Evolutionary conservation across 2,888 invertebrate species (phyloP).

Genomic region (Lordiphosa andalusiaca): DNA sequence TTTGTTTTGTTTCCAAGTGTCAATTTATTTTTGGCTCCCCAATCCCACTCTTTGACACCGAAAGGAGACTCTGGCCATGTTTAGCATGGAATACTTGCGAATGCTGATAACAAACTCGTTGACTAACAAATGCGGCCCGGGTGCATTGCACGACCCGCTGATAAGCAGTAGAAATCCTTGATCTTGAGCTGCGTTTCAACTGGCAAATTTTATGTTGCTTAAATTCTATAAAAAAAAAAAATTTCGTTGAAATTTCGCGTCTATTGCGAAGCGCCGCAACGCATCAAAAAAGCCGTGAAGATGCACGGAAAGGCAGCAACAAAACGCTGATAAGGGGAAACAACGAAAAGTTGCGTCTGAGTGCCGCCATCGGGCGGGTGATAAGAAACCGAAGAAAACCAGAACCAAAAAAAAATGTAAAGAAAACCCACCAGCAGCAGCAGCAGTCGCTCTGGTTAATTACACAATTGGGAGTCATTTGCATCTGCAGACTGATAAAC

Average conservation of each 20-base stretch:
- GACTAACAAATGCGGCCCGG: slow-evolving; percentile 64
- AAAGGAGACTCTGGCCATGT: slow-evolving; percentile 30
- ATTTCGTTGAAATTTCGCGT: slow-evolving; percentile 10
- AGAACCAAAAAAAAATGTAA: neutral
- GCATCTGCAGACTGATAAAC: slow-evolving; percentile 48
- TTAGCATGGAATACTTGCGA: slow-evolving; percentile 27
- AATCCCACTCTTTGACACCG: slow-evolving; percentile 43
- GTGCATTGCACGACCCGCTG: slow-evolving; percentile 72
- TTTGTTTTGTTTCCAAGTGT: slow-evolving; percentile 25
- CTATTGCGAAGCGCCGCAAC: slow-evolving; percentile 15
- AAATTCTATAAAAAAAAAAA: slow-evolving; percentile 8
- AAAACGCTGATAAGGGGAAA: slow-evolving; percentile 43
- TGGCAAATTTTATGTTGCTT: slow-evolving; percentile 42
- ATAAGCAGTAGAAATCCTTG: slow-evolving; percentile 71
- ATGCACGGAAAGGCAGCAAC: slow-evolving; percentile 25
- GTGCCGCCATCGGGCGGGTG: slow-evolving; percentile 25
- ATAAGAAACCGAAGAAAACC: slow-evolving; percentile 13
- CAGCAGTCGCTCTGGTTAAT: slow-evolving; percentile 36
- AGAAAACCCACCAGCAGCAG: slow-evolving; percentile 12
- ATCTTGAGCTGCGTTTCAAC: slow-evolving; percentile 72
- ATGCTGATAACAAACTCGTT: slow-evolving; percentile 65
- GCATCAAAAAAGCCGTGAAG: slow-evolving; percentile 25
- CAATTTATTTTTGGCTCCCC: slow-evolving; percentile 1
- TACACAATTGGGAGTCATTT: slow-evolving; percentile 60
- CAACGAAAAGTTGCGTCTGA: slow-evolving; percentile 42